Conservation (phyloP, 2,113 vertebrate genomes). For the Atherinomorus stipes region DNA sequence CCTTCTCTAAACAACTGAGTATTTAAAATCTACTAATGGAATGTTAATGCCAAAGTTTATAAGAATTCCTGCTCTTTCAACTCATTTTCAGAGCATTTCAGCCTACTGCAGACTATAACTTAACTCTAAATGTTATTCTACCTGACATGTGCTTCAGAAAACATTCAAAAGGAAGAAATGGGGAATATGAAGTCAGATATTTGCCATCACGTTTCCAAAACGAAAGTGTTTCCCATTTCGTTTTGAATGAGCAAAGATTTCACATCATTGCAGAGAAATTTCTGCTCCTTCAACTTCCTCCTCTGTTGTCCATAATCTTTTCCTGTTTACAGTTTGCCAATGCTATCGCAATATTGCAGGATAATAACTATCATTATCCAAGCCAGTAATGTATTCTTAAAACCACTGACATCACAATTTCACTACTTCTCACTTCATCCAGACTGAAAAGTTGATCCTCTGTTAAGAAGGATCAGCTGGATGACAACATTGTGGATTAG, state of each 20-base stretch:
- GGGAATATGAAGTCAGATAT: constrained; percentile 23
- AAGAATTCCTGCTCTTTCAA: constrained; percentile 27
- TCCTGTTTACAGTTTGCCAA: constrained; percentile 39
- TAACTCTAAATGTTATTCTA: constrained; percentile 12
- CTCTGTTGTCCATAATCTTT: not conserved
- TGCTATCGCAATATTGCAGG: not conserved
- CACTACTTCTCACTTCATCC: constrained; percentile 55
- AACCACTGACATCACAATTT: constrained; percentile 28
- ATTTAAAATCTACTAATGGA: constrained; percentile 50
- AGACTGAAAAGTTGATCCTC: constrained; percentile 55
- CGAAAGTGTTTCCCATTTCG: constrained; percentile 31
- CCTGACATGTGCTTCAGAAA: constrained; percentile 13
- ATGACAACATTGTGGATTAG: constrained; percentile 49
- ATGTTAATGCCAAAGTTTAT: constrained; percentile 48
- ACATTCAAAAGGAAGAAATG: not conserved
- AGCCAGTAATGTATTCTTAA: not conserved
- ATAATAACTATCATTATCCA: not conserved
- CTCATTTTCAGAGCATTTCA: constrained; percentile 13
- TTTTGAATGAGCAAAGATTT: not conserved
- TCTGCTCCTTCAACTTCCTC: constrained; percentile 7
- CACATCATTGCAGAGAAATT: not conserved
- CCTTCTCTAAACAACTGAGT: constrained; percentile 52
- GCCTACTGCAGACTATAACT: constrained; percentile 30
- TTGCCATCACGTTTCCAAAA: constrained; percentile 35
- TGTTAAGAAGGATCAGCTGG: constrained; percentile 49